Evolutionary conservation across 2,113 vertebrate species (phyloP).

Genomic region (Carassius auratus): DNA sequence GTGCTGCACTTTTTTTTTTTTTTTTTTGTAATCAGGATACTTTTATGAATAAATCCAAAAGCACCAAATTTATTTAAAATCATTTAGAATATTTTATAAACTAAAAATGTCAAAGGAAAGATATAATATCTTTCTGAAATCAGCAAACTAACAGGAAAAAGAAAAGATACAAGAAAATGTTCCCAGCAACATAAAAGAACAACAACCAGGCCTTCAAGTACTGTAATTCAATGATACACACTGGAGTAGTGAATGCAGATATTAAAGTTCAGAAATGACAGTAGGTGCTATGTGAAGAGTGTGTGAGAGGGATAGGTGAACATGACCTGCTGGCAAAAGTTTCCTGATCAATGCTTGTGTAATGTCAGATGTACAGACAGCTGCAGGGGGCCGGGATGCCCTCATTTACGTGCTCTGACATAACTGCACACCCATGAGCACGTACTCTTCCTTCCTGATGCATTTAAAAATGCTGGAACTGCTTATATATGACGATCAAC

Average conservation of each 20-base stretch:
- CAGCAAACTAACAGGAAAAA: too few species aligned
- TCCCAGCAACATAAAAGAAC: too few species aligned
- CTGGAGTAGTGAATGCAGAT: not conserved
- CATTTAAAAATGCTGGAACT: not conserved
- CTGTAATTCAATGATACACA: too few species aligned
- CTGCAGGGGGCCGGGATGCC: conserved; percentile 15
- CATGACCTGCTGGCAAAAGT: too few species aligned
- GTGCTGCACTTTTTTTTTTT: too few species aligned
- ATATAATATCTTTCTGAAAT: too few species aligned
- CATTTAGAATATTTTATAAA: too few species aligned
- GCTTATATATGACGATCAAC: not conserved
- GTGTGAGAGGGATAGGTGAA: conserved; percentile 5
- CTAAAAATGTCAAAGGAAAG: too few species aligned
- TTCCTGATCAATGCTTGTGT: conserved; percentile 3
- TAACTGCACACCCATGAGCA: not conserved
- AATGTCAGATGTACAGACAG: conserved; percentile 47
- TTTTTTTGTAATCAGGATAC: not conserved
- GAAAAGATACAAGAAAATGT: too few species aligned
- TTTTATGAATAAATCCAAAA: not conserved
- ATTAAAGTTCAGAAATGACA: not conserved
- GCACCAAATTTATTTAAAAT: not conserved
- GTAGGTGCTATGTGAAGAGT: not conserved
- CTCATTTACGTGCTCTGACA: conserved; percentile 7
- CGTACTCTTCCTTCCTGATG: not conserved
- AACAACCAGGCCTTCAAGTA: not conserved